Percentiles rank a stretch among this genome's conserved stretches.
phyloP scores from a whole-genome alignment of 2,113 vertebrate genomes.

The Myrmecobius fasciatus region DNA sequence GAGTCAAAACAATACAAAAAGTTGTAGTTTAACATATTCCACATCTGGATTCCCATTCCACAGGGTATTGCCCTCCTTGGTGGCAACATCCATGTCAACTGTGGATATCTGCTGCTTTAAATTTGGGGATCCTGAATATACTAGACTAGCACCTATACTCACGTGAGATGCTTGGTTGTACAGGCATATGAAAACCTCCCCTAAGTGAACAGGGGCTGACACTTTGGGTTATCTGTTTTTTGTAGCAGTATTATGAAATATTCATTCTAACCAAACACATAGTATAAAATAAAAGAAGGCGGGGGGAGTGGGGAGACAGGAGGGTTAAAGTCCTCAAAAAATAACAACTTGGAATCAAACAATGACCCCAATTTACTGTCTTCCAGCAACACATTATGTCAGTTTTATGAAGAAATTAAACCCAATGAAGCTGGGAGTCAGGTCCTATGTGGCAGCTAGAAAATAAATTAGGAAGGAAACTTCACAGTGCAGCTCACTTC shows the following conservation, averaged over 20 bases:
- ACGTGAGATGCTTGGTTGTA: slow-evolving; percentile 49
- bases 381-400: slow-evolving; percentile 74
- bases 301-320: slow-evolving; percentile 41
- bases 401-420: slow-evolving; percentile 71
- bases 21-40: slow-evolving; percentile 71
- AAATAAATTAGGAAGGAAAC: slow-evolving; percentile 73
- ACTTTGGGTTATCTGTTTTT: slow-evolving; percentile 40
- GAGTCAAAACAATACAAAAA: slow-evolving; percentile 72
- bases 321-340: slow-evolving; percentile 64
- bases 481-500: slow-evolving; percentile 82
- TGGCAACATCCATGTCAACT: slow-evolving; percentile 54
- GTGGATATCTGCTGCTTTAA: slow-evolving; percentile 53
- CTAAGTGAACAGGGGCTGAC: background rate
- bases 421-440: slow-evolving; percentile 62
- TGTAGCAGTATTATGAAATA: slow-evolving; percentile 25
- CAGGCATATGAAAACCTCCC: slow-evolving; percentile 56
- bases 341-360: slow-evolving; percentile 60
- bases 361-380: slow-evolving; percentile 76
- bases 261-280: slow-evolving; percentile 58
- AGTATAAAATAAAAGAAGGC: slow-evolving; percentile 59
- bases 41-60: slow-evolving; percentile 55
- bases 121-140: slow-evolving; percentile 65
- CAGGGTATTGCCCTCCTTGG: slow-evolving; percentile 50
- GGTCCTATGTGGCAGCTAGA: slow-evolving; percentile 71
- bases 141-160: slow-evolving; percentile 44